Evolutionary conservation across 2,113 vertebrate genomes (phyloP), one percentile per base, ranked within the genome.

Genomic region (Salvelinus namaycush): DNA sequence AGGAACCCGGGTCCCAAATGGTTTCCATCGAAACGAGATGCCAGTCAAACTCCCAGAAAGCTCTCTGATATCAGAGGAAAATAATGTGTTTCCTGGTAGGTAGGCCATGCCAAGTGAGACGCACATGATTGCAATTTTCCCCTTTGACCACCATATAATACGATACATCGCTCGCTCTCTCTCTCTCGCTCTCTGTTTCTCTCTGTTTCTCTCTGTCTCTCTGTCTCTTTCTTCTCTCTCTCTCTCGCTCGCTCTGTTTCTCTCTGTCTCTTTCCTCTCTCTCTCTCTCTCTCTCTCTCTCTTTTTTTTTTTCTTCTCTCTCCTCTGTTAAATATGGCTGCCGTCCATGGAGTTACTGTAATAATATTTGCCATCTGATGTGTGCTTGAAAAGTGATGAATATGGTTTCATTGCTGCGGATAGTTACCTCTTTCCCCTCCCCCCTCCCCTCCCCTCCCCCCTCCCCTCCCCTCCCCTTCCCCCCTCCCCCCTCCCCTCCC

Each of bases 111-210:
- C 86, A 83, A 88, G 82, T 80, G 80, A 91, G 81, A 87, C 84
- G 82, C 91, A 91, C 88, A 93, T 94, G 89, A 93, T 90, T 90
- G 90, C 84, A 91, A 91, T 93, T 91, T 92, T 88, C 88, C 80
- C 80, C 84, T 77, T 77, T 84, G 89, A 88, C 88, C 89, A 88
- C 81, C 73, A 79, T 84, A 89, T 90, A 91, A 89, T 90, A 89
- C 84, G 90, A 87, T 89, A 90, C 89, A 89, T 84, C 85, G 78
- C 85, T 81, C 76, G 82, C 83, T 74, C 75, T 74, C 60, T 22
- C 8, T 64, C 81, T 75, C 88, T 83, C 81, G 87, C 75, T 87
- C 79, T 22, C 3, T 64, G 1, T 64, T 1, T 22, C 75, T 87
- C 79, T 22, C 3, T 64, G 1, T 64, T 1, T 22, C 60, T 78